phyloP scores from a whole-genome alignment of 2,888 invertebrate genomes.

The Drosophila affinis region DNA sequence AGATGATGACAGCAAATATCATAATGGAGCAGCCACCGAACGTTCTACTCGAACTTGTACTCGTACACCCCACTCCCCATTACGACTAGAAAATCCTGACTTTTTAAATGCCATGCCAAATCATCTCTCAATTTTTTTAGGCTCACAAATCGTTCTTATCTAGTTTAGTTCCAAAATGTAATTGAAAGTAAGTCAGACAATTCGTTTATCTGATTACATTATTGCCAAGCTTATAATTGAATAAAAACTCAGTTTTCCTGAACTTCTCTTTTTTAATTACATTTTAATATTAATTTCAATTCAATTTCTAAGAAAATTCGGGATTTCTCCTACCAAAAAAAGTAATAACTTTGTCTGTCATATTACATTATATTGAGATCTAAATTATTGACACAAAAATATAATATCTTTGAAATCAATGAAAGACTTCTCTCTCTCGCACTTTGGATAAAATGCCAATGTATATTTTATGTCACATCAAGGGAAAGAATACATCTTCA shows the following conservation, averaged over 20 bases:
- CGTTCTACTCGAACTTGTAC: too few species aligned
- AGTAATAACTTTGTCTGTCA: too few species aligned
- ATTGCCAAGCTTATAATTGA: background rate
- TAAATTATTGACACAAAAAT: too few species aligned
- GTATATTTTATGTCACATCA: too few species aligned
- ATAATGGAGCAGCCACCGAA: background rate
- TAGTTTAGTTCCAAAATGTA: slow-evolving; percentile 19
- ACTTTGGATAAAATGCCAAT: too few species aligned
- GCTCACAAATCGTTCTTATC: slow-evolving; percentile 15
- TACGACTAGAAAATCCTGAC: slow-evolving; percentile 3
- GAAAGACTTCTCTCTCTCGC: too few species aligned
- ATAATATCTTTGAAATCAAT: too few species aligned
- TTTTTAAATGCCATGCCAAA: slow-evolving; percentile 36
- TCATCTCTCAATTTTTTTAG: slow-evolving; percentile 14
- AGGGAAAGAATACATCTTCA: too few species aligned
- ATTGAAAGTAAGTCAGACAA: slow-evolving; percentile 9
- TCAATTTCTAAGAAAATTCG: too few species aligned
- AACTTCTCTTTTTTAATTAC: background rate
- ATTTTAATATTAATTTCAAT: background rate
- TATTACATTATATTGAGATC: too few species aligned
- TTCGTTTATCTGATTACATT: background rate
- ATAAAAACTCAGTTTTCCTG: background rate
- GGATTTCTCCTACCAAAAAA: too few species aligned
- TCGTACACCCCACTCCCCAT: too few species aligned
- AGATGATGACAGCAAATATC: slow-evolving; percentile 34